Base-by-base conservation (phyloP, 30 jellyfish, hydroid and myxozoan species). In the Aurelia coerulea region DNA sequence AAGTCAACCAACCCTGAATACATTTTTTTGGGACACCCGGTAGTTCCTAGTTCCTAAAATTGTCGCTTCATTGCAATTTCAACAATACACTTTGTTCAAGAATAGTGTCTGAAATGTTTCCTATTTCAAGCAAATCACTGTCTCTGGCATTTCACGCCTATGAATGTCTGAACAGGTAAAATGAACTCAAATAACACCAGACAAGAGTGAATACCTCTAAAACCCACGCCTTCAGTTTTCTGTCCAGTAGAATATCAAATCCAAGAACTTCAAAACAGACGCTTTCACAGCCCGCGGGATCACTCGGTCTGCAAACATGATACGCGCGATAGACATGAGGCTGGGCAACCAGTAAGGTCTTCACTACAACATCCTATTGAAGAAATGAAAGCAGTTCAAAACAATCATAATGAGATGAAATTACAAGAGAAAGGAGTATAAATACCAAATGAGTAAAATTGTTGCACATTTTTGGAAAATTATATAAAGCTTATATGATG, bases 251-350 rank as follows among this genome's bases (percentile, higher is more conserved):
- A 50, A 91, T 86, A 70, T 91, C 98, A 66, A 91, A 91, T 15
- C 98, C 98, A 51, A 91, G 96, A 49, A 91, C 66, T 91, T 91
- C 98, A 81, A 91, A 91, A 70, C 98, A 91, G 33, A 83, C 90
- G 68, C 96, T 85, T 32, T 80, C 91, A 39, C 89, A 78, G 4
- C 90, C 92, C 13, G 62, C 85, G 7, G 94, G 94, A 68, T 91
- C 98, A 67, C 96, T 79, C 10, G 96, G 92, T 52, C 98, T 67
- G 83, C 96, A 91, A 81, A 91, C 91, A 80, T 84, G 98, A 72
- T 91, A 91, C 29, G 98, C 98, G 63, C 91, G 96, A 56, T 74
- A 77, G 68, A 91, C 85, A 68, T 86, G 98, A 4, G 98, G 96
- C 68, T 74, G 88, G n/a, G 96, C 98, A 16, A 84, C 98, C 14